A percentile compares a stretch with the other conserved stretches of the same genome.
Evolutionary conservation across 1,140 invertebrate genomes (phyloP).

Genomic region (Ridgeia piscesae): DNA sequence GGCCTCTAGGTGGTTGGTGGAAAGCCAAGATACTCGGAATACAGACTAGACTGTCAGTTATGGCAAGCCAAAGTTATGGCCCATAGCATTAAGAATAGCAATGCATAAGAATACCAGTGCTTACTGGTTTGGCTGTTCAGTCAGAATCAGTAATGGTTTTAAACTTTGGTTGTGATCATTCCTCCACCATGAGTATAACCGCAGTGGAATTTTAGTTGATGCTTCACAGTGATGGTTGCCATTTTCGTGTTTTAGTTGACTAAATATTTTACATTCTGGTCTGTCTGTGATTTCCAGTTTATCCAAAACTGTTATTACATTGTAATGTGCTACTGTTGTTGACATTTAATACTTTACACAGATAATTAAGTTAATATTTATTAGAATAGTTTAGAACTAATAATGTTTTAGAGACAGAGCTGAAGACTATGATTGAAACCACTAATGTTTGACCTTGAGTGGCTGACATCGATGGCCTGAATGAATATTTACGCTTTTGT

Average conservation of each 20-base stretch:
- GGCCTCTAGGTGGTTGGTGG: not conserved
- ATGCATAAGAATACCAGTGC: too few species aligned
- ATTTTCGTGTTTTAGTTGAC: not conserved
- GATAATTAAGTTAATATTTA: not conserved
- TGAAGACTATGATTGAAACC: too few species aligned
- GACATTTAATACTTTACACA: not conserved
- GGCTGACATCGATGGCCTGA: too few species aligned
- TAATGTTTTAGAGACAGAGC: too few species aligned
- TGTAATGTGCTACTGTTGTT: not conserved
- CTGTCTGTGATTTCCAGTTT: too few species aligned
- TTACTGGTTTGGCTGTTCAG: not conserved
- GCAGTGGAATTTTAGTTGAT: not conserved
- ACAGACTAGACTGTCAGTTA: too few species aligned
- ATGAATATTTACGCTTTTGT: not conserved
- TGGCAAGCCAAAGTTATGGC: too few species aligned
- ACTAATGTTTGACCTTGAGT: too few species aligned
- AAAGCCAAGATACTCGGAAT: not conserved
- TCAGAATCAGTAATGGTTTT: too few species aligned
- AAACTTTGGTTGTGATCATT: not conserved
- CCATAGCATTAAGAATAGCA: too few species aligned
- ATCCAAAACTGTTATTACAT: not conserved
- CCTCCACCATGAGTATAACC: not conserved
- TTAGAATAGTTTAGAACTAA: not conserved
- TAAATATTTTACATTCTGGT: too few species aligned
- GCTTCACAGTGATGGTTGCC: not conserved